Percentiles rank a stretch among this genome's conserved stretches.
Conservation (phyloP, 2,888 invertebrate genomes). For the Netelia virgata region DNA sequence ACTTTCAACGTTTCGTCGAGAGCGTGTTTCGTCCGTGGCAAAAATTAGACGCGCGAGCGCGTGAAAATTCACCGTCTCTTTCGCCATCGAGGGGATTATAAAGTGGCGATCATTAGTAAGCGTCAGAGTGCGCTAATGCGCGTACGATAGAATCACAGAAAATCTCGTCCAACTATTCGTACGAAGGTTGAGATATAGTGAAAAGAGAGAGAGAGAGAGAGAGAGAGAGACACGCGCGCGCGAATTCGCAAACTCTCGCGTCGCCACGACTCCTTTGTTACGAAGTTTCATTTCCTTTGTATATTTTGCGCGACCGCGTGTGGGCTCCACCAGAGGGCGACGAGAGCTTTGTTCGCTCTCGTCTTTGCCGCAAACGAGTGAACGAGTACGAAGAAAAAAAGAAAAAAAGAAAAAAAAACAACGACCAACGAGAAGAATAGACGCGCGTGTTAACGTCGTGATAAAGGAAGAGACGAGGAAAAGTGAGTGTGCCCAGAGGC, state of each 20-base stretch:
- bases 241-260: constrained; percentile 19
- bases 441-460: constrained; percentile 2
- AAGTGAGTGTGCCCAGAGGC: constrained; percentile 27
- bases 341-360: constrained; percentile 44
- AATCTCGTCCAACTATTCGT: constrained; percentile 12
- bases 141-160: constrained; percentile 16
- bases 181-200: neutral
- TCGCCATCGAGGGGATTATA: constrained; percentile 36
- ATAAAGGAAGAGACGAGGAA: constrained; percentile 39
- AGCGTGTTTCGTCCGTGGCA: too few species aligned
- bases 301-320: neutral
- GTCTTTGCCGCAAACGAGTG: constrained; percentile 20
- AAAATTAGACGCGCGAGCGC: constrained; percentile 1
- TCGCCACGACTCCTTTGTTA: neutral
- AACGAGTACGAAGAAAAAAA: constrained; percentile 10
- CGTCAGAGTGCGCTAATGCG: constrained; percentile 22
- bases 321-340: neutral
- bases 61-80: constrained; percentile 11
- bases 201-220: neutral
- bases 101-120: constrained; percentile 44
- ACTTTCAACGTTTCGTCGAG: too few species aligned
- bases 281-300: constrained; percentile 6
- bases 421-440: constrained; percentile 19
- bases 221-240: neutral
- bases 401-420: neutral